Evolutionary conservation across 2,888 invertebrate genomes (phyloP), one percentile per base, ranked within the genome.

Genomic region (Lithosia quadra): DNA sequence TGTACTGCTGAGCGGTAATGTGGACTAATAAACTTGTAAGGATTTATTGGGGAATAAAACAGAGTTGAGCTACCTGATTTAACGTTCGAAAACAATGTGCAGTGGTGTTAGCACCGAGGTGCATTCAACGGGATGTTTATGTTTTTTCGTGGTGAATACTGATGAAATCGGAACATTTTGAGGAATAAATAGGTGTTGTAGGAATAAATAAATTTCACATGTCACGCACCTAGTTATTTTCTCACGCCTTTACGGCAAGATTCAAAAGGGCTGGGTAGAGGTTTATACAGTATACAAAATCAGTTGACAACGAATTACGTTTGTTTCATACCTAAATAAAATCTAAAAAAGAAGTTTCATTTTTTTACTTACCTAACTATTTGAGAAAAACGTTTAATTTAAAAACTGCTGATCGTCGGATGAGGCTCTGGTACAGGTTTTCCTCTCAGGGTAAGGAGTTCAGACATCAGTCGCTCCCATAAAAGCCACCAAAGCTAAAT

Each of bases 1-100:
- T 89, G 88, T 84, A 83, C 76, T 86, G 83, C 81, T 79, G 78
- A 84, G 83, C 82, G 79, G 85, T 87, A 84, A 86, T 84, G 79
- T 84, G 82, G 79, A 86, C 81, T 83, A 84, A 85, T 86, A 82
- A 84, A 81, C 78, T 78, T 72, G 77, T 76, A 79, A 74, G 81
- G 82, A 84, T 84, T 83, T 86, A 84, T 83, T 77, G 65, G 73
- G 77, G 71, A 75, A 70, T 73, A 63, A 60, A 75, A 60, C 65
- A 49, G 72, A 65, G 74, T 75, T 67, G 69, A 72, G 71, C 74
- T 76, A 71, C 66, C 69, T 71, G 77, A 79, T 77, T 77, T 80
- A 72, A 71, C 13, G 62, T 71, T 68, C 63, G 60, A 57, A 63
- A 68, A 53, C 33, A 53, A 21, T 34, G 34, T 8, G 28, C n/a